Conservation (phyloP, 1,140 invertebrate species). For the Trachymyrmex septentrionalis region DNA sequence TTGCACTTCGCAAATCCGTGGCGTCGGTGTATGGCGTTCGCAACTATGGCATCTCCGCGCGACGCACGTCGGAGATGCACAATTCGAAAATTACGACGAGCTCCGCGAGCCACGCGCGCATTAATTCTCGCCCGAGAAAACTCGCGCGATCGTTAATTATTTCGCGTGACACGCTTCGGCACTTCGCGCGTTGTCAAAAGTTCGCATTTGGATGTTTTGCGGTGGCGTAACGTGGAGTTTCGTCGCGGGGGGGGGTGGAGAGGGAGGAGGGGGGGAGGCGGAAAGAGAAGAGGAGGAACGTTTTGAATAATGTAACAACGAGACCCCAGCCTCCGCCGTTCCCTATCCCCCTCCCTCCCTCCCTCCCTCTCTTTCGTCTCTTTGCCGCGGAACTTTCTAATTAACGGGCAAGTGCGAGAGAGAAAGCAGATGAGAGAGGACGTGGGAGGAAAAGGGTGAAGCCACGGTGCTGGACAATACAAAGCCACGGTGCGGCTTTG, state of each 20-base stretch:
- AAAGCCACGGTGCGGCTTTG: slow-evolving; percentile 74
- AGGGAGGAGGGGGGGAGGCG: too few species aligned
- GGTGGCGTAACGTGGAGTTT: slow-evolving; percentile 78
- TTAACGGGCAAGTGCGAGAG: slow-evolving; percentile 80
- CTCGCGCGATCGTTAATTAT: slow-evolving; percentile 85
- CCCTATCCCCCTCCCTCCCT: not conserved
- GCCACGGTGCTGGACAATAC: slow-evolving; percentile 81
- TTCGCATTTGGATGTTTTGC: slow-evolving; percentile 82
- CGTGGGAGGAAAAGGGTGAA: slow-evolving; percentile 41
- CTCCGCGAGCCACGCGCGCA: slow-evolving; percentile 32
- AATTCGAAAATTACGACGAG: slow-evolving; percentile 59
- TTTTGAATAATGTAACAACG: slow-evolving; percentile 86
- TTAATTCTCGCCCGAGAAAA: slow-evolving; percentile 80
- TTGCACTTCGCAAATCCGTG: slow-evolving; percentile 33
- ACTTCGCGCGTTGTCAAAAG: slow-evolving; percentile 84
- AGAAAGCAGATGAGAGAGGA: slow-evolving; percentile 37
- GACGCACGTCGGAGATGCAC: slow-evolving; percentile 19
- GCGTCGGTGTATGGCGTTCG: slow-evolving; percentile 10
- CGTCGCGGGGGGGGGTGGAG: slow-evolving; percentile 53
- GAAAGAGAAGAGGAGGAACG: slow-evolving; percentile 61
- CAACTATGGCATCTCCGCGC: slow-evolving; percentile 6
- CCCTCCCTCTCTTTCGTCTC: slow-evolving; percentile 65
- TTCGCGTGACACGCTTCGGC: slow-evolving; percentile 83
- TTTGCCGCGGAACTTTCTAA: slow-evolving; percentile 84
- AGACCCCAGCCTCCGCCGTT: slow-evolving; percentile 52